Base-by-base conservation (phyloP, 2,888 invertebrate genomes). In the Erpobdella octoculata region DNA sequence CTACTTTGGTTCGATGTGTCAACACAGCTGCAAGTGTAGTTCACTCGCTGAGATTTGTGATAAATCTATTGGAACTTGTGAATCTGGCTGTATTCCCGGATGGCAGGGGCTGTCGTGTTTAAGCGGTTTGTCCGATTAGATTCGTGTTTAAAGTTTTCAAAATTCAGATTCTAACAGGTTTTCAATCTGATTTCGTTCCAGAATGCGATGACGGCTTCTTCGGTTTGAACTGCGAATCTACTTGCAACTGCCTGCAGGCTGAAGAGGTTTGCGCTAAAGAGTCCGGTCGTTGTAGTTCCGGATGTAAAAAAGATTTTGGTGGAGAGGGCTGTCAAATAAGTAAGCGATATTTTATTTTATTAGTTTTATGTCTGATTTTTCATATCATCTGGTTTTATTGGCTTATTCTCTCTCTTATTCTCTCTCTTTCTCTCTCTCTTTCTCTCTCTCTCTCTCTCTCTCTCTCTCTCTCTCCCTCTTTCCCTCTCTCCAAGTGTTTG, bases 91-190 rank as follows among this genome's bases (percentile, higher is more conserved):
- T 76, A 80, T 78, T 25, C 71, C 70, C 0, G 79, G 80, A 12
- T 82, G 80, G 80, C 74, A 74, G 2, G 81, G 79, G 5, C 75
- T 75, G 59, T 79, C 79, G 75, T 82, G 81, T 74, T 80, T 81
- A 74, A 69, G 71, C n/a, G 73, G 74, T 73, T 15, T 31, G 28
- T 33, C 5, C 6, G n/a, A 62, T 31, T 31, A 1, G 4, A 9
- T 62, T 53, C 28, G 1, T 53, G 2, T 18, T 18, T 53, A n/a
- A 53, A 53, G 4, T 41, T 41, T 21, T 48, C 28, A 53, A 53
- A 53, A 25, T 53, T 12, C n/a, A n/a, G n/a, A n/a, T n/a, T n/a
- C n/a, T n/a, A n/a, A n/a, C n/a, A n/a, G n/a, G n/a, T n/a, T n/a
- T n/a, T n/a, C n/a, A n/a, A n/a, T n/a, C n/a, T n/a, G n/a, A n/a